Conservation (phyloP, 2,888 invertebrate species). For the Cotesia congregata region DNA sequence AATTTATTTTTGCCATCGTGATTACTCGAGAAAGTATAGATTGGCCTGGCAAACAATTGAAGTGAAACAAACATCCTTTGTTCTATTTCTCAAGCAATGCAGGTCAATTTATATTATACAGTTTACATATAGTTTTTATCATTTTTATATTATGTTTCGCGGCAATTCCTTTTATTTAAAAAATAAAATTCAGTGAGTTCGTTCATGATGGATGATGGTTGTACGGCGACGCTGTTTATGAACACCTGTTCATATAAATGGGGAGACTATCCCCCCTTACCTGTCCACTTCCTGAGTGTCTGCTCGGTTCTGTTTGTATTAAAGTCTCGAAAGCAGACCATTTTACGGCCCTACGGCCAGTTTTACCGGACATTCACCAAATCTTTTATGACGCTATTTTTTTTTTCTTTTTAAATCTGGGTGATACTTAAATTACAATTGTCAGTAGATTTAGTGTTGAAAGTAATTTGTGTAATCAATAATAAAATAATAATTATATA, state of each 20-base stretch:
- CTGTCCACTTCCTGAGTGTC: slow-evolving; percentile 42
- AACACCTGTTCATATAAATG: slow-evolving; percentile 41
- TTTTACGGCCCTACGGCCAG: slow-evolving; percentile 34
- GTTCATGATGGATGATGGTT: slow-evolving; percentile 22
- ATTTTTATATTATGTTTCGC: slow-evolving; percentile 8
- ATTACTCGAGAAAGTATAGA: slow-evolving; percentile 35
- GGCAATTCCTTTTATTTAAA: neutral
- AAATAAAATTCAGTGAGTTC: slow-evolving; percentile 11
- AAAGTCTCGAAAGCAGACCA: slow-evolving; percentile 40
- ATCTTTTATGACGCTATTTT: neutral
- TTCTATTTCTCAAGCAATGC: slow-evolving; percentile 23
- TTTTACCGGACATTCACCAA: slow-evolving; percentile 33
- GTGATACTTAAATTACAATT: neutral
- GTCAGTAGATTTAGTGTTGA: too few species aligned
- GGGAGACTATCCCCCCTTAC: slow-evolving; percentile 40
- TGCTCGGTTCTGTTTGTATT: slow-evolving; percentile 39
- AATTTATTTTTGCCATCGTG: neutral
- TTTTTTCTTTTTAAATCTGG: neutral
- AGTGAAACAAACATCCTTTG: slow-evolving; percentile 19
- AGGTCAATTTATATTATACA: neutral
- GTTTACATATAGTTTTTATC: slow-evolving; percentile 8
- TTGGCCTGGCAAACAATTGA: slow-evolving; percentile 34
- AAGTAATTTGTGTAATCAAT: neutral
- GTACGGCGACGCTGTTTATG: slow-evolving; percentile 28
- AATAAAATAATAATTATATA: neutral